Conservation (phyloP, 92 coral and sea anemone species). For the Porites divaricata region DNA sequence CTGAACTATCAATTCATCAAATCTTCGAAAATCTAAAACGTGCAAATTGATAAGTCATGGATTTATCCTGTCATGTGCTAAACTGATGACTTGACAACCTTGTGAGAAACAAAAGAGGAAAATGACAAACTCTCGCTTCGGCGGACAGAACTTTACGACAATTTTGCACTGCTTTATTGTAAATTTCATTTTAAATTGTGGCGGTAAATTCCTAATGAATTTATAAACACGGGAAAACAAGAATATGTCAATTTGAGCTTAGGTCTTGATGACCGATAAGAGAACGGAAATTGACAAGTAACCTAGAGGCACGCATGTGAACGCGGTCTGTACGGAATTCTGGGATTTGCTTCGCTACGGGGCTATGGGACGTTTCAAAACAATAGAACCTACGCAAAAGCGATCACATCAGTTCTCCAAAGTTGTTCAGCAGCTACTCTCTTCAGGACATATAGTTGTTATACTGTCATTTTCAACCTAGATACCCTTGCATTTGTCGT, state of each 20-base stretch:
- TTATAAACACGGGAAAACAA: conserved; percentile 28
- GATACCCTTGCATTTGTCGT: not conserved
- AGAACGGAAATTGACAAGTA: conserved; percentile 61
- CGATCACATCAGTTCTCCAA: conserved; percentile 2
- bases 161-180: too few relatives aligned
- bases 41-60: conserved; percentile 29
- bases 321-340: conserved; percentile 5
- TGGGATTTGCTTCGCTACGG: conserved; percentile 30
- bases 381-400: conserved; percentile 36
- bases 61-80: conserved; percentile 21
- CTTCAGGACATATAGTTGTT: not conserved
- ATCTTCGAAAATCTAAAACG: conserved; percentile 1
- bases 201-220: conserved; percentile 30
- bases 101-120: not conserved
- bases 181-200: conserved; percentile 6
- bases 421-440: conserved; percentile 19
- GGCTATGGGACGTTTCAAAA: conserved; percentile 72
- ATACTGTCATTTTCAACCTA: not conserved
- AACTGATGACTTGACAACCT: conserved; percentile 15
- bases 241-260: conserved; percentile 62
- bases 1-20: conserved; percentile 27
- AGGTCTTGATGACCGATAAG: conserved; percentile 68
- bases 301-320: conserved; percentile 48
- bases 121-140: not conserved
- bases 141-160: not conserved